Conservation (phyloP, 2,113 vertebrate genomes). For the Spea bombifrons region DNA sequence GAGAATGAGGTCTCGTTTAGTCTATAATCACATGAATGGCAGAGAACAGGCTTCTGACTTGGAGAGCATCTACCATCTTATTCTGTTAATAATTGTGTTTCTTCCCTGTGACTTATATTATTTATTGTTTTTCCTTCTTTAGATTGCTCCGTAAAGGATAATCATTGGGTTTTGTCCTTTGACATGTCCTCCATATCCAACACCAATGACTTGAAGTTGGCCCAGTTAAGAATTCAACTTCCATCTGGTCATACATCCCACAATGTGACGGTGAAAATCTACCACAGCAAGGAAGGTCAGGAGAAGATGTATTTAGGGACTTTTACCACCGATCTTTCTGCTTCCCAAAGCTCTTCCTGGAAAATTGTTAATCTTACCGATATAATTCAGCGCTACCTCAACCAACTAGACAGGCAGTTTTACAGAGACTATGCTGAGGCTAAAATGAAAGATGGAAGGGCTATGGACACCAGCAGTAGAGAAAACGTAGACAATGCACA, state of each 20-base stretch:
- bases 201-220: slow-evolving; percentile 69
- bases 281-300: slow-evolving; percentile 63
- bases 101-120: no score
- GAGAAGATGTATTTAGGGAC: slow-evolving; percentile 71
- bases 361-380: slow-evolving; percentile 74
- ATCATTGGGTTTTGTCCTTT: slow-evolving; percentile 74
- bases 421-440: slow-evolving; percentile 37
- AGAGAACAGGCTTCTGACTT: no score
- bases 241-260: slow-evolving; percentile 54
- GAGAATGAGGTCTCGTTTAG: slow-evolving; percentile 28
- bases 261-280: slow-evolving; percentile 68
- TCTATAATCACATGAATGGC: neutral
- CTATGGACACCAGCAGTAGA: neutral
- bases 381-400: slow-evolving; percentile 71
- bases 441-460: slow-evolving; percentile 6
- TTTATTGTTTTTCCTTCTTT: slow-evolving; percentile 29
- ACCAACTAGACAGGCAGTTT: slow-evolving; percentile 46
- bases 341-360: slow-evolving; percentile 65
- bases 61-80: no score
- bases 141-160: slow-evolving; percentile 70
- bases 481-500: neutral
- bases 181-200: slow-evolving; percentile 79
- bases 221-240: slow-evolving; percentile 71
- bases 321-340: slow-evolving; percentile 49
- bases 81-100: no score